A percentile compares a stretch with the other conserved stretches of the same genome.
These are phyloP conservation scores for Phrynocephalus versicolor DNA, from an alignment of 2,113 vertebrate genomes.

Conservation along the genomic window DNA sequence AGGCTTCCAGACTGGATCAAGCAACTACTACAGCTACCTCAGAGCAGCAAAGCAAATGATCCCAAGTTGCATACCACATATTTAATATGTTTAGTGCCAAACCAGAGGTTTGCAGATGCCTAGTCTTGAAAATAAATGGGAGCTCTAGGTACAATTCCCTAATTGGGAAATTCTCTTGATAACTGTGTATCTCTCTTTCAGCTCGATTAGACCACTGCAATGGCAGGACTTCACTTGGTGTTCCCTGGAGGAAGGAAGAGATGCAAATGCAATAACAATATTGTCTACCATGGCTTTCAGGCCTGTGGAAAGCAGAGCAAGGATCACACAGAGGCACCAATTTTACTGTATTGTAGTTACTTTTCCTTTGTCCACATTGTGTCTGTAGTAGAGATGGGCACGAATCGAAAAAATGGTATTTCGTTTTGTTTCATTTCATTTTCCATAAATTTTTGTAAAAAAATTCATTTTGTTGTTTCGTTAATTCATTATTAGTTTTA, in stretches of 20 bases:
- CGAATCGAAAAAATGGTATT: too few relatives aligned
- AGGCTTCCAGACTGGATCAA: too few relatives aligned
- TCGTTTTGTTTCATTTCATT: too few relatives aligned
- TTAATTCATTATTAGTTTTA: too few relatives aligned
- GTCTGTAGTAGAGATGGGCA: too few relatives aligned
- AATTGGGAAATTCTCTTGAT: background rate
- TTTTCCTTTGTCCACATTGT: background rate
- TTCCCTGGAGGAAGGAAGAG: background rate
- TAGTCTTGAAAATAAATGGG: background rate
- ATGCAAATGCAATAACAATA: background rate
- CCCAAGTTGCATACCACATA: background rate
- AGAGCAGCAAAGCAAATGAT: background rate
- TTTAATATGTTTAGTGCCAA: background rate
- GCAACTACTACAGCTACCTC: too few relatives aligned
- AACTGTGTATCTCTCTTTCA: background rate
- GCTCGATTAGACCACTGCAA: too few relatives aligned
- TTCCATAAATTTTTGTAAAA: too few relatives aligned
- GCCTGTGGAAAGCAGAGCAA: background rate
- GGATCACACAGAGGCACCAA: background rate
- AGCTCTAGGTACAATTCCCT: background rate
- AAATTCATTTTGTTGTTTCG: too few relatives aligned
- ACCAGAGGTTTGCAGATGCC: background rate
- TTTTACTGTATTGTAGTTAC: too few relatives aligned
- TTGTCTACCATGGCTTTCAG: background rate
- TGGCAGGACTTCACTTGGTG: too few relatives aligned